A percentile compares a stretch with the other conserved stretches of the same genome.
These are phyloP conservation scores for Therioaphis trifolii DNA, from an alignment of 2,888 invertebrate species.

Conservation along the genomic window DNA sequence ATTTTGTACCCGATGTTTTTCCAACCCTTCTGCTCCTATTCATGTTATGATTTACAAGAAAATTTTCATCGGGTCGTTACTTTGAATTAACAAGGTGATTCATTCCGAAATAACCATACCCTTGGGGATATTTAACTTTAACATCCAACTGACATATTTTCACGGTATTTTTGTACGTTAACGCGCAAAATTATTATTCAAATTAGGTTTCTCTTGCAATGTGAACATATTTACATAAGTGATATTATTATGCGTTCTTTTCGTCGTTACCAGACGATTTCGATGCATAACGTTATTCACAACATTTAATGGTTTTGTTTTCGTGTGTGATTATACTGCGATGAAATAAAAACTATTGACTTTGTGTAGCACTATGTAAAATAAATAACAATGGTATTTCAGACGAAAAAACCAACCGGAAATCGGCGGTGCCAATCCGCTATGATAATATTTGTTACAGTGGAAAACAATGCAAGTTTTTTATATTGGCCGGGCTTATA, in stretches of 20 bases:
- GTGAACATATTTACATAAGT: not conserved
- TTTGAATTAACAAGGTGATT: constrained; percentile 43
- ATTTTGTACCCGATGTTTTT: constrained; percentile 19
- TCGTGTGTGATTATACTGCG: too few relatives aligned
- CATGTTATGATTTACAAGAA: constrained; percentile 25
- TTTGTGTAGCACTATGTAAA: too few relatives aligned
- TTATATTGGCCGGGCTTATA: too few relatives aligned
- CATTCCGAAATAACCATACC: constrained; percentile 27
- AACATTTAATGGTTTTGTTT: too few relatives aligned
- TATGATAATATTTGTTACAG: too few relatives aligned
- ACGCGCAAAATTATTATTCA: constrained; percentile 14
- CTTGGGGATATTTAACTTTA: constrained; percentile 36
- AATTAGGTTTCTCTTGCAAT: not conserved
- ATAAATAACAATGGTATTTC: too few relatives aligned
- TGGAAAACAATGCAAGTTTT: too few relatives aligned
- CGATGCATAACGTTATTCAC: too few relatives aligned
- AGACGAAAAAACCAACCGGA: too few relatives aligned
- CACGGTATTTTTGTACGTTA: not conserved
- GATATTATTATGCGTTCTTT: not conserved
- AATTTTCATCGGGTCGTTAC: constrained; percentile 46
- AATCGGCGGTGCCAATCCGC: too few relatives aligned
- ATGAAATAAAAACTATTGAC: too few relatives aligned
- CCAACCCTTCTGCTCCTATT: constrained; percentile 35
- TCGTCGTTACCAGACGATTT: not conserved
- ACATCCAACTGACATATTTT: constrained; percentile 24